phyloP scores from a whole-genome alignment of 2,888 invertebrate genomes.

The Andrena haemorrhoa region DNA sequence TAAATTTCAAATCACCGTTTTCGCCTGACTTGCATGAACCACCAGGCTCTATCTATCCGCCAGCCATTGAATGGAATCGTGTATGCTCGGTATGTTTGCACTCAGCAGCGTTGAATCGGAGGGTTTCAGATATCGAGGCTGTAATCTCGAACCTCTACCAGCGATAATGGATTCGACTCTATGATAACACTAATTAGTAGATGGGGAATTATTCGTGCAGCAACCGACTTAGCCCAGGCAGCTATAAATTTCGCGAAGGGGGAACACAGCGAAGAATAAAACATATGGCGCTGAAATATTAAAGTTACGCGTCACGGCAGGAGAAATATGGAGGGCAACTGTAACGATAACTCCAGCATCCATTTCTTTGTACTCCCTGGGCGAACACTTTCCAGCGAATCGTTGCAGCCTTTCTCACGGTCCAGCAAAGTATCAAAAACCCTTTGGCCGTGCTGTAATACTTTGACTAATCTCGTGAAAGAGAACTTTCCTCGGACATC shows the following conservation, averaged over 20 bases:
- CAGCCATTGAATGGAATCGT: neutral
- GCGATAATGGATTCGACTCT: neutral
- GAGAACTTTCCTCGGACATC: neutral
- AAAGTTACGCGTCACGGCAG: neutral
- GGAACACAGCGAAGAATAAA: neutral
- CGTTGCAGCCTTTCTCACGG: neutral
- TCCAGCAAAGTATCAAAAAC: neutral
- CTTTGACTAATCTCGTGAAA: neutral
- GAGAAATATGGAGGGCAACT: neutral
- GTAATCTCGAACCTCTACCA: neutral
- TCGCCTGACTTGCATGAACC: neutral
- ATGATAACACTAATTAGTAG: neutral
- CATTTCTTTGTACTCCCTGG: neutral
- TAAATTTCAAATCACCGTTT: neutral
- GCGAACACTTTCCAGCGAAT: neutral
- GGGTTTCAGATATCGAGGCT: too few species aligned
- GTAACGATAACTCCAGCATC: neutral
- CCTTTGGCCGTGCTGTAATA: neutral
- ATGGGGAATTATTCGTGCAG: neutral
- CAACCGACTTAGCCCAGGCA: neutral
- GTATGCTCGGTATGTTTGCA: neutral
- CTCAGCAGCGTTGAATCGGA: neutral
- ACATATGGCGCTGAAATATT: neutral
- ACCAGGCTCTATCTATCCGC: neutral
- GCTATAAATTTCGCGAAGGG: neutral